Evolutionary conservation across 2,113 vertebrate genomes (phyloP).

Genomic region (Gulo gulo): DNA sequence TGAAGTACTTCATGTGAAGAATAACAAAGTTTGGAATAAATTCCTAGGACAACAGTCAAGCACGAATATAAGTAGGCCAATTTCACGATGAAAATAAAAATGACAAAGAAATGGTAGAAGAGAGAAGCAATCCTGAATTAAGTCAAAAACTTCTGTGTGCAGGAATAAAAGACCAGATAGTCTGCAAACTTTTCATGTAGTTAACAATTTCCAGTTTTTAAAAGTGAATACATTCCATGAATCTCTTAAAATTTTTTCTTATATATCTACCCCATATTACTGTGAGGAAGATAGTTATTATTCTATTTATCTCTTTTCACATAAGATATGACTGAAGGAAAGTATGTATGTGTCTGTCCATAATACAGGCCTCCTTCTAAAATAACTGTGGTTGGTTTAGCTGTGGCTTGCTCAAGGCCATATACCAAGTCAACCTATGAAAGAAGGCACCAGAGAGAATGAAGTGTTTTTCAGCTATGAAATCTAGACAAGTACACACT

Average conservation of each 20-base stretch:
- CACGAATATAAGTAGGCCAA: not conserved
- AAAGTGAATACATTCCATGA: not conserved
- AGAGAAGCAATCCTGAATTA: not conserved
- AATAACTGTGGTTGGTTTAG: not conserved
- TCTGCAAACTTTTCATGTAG: not conserved
- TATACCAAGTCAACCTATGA: not conserved
- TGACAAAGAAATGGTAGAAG: not conserved
- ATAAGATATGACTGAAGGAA: not conserved
- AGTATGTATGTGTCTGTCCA: not conserved
- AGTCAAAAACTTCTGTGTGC: not conserved
- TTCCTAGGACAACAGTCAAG: conserved; percentile 9
- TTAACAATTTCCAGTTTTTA: not conserved
- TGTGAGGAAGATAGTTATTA: not conserved
- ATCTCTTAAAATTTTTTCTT: not conserved
- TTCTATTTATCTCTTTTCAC: not conserved
- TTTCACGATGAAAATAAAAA: conserved; percentile 28
- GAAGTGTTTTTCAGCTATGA: not conserved
- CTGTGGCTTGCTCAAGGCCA: not conserved
- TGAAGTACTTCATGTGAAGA: not conserved
- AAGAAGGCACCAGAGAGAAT: not conserved
- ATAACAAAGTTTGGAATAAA: not conserved
- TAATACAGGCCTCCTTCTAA: not conserved
- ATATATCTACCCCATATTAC: not conserved
- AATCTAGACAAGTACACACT: not conserved
- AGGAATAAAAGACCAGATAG: not conserved